Base-by-base conservation (phyloP, 53 echinoderm and acorn worm genomes). In the Glandiceps talaboti region DNA sequence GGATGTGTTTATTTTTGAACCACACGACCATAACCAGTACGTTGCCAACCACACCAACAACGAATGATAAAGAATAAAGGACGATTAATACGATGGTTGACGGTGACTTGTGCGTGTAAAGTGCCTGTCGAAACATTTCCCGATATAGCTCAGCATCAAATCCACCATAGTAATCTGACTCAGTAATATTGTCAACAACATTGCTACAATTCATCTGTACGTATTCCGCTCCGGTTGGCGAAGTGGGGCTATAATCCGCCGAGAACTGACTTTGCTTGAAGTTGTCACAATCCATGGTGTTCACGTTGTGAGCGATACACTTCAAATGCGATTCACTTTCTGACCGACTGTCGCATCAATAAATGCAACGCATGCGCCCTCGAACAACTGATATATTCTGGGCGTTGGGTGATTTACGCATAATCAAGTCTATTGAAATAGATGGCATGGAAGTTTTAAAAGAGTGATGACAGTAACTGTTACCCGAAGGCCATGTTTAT, bases 21-120 rank as follows among this genome's bases (percentile, higher is more conserved):
- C 92, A 92, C 75, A 94, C 94, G 77, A 75, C 92, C 30, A 94
- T 85, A 77, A 94, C 94, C 29, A 94, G 82, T 1, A 90, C 33
- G 77, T 94, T 94, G 27, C 94, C 94, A 73, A 82, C 84, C 75
- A 92, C 80, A 31, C 94, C 90, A 29, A 92, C 77, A 20, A 90
- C 73, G 74, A 94, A 94, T 33, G 92, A 84, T 14, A 86, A 30
- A 25, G 74, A 32, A 74, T 80, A 94, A 73, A 86, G 82, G 0
- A 88, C 85, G 27, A 94, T 94, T 6, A 45, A 20, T 12, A 45
- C 64, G 20, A 45, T 45, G 6, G 64, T 45, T 20, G 64, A 45
- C 64, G 64, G 64, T 20, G 64, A 45, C 64, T 45, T 45, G 64
- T 45, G 64, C 64, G 64, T 45, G 64, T 12, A 45, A 20, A 45